These are phyloP conservation scores for Benthosema pterotum DNA, from an alignment of 2,797 vertebrate genomes.

Conservation along the genomic window DNA sequence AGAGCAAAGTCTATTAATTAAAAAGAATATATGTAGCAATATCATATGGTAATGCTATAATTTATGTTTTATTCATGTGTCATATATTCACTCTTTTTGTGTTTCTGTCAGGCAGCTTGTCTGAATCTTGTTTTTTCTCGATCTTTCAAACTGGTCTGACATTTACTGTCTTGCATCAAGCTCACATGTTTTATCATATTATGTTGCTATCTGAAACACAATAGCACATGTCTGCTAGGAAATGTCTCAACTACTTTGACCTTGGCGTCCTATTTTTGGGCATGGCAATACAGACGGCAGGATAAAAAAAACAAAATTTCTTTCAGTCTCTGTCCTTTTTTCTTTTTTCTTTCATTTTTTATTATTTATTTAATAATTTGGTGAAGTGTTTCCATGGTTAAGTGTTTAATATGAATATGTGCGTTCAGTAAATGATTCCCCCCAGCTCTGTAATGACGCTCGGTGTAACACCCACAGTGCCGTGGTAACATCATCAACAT, in stretches of 20 bases:
- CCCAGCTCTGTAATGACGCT: slow-evolving; percentile 55
- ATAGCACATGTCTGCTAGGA: slow-evolving; percentile 34
- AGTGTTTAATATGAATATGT: not conserved
- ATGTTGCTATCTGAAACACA: slow-evolving; percentile 45
- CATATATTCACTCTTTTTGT: slow-evolving; percentile 26
- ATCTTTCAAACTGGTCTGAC: slow-evolving; percentile 62
- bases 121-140: slow-evolving; percentile 4
- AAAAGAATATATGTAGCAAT: slow-evolving; percentile 17
- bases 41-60: slow-evolving; percentile 36
- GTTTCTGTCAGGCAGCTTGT: slow-evolving; percentile 40
- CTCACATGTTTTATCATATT: slow-evolving; percentile 42
- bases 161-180: slow-evolving; percentile 58
- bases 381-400: no score
- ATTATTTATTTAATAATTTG: no score
- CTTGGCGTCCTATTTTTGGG: no score
- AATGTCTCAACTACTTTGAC: slow-evolving; percentile 51
- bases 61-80: slow-evolving; percentile 33
- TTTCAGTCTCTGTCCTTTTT: no score
- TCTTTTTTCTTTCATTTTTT: no score
- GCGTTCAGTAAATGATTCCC: slow-evolving; percentile 39
- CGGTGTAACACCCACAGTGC: slow-evolving; percentile 21
- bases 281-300: no score
- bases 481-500: slow-evolving; percentile 54
- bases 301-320: no score
- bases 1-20: slow-evolving; percentile 26